Base-by-base conservation (phyloP, 2,797 vertebrate genomes). In the Uromys caudimaculatus region DNA sequence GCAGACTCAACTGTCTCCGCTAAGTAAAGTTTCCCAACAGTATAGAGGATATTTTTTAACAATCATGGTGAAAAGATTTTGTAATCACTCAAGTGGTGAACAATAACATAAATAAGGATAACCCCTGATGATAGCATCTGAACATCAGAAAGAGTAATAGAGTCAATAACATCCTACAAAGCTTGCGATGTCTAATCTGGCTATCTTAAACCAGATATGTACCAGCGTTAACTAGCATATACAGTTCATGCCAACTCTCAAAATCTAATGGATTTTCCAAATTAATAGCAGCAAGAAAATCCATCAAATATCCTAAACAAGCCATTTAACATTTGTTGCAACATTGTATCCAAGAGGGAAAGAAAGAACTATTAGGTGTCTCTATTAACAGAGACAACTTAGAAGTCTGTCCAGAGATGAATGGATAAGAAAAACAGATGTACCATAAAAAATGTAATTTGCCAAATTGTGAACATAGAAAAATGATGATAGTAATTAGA, bases 191-290 rank as follows among this genome's bases (percentile, higher is more conserved):
- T 67, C 85, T 89, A 86, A 16, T 67, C 32, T 54, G 92, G 58
- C 32, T n/a, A 60, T 91, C 91, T 97, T 77, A 83, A 96, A 41
- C 50, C n/a, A 95, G 85, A 82, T 52, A 85, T 32, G 60, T 52
- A 76, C 67, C 38, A 95, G 21, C 4, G 50, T 50, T 86, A 89
- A 87, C 11, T 76, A 84, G 17, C 79, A 84, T 35, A 1, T 11
- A 69, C 1, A 89, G 35, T 0, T 89, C 90, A 95, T 3, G 16
- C 7, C 8, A 83, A 3, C 27, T 58, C 41, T 88, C 60, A 96
- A 71, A 78, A 44, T 78, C 23, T 83, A 32, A n/a, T 60, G 32
- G 17, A 94, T 89, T 92, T 62, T 95, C 77, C 75, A 60, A 87
- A 21, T 85, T 67, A 86, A 64, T 69, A 76, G 35, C 44, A 69